Evolutionary conservation across 2,113 vertebrate species (phyloP).

Genomic region (Gymnarchus niloticus): DNA sequence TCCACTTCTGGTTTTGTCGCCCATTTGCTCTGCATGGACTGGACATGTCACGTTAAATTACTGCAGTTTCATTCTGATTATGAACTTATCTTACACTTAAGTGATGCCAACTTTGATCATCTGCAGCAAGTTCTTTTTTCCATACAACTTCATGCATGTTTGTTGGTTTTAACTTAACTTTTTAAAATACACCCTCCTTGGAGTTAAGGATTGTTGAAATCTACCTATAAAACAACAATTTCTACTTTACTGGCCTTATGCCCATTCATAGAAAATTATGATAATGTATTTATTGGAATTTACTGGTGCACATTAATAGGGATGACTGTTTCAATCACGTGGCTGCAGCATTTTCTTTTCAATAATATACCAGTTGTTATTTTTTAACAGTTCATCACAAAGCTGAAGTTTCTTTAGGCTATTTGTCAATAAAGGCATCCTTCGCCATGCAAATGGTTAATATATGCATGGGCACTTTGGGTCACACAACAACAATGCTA

Average conservation of each 20-base stretch:
- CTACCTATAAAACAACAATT: background rate
- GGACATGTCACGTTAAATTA: background rate
- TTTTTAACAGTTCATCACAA: conserved; percentile 30
- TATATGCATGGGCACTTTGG: background rate
- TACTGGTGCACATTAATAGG: background rate
- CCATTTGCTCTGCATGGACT: no score
- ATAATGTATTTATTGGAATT: background rate
- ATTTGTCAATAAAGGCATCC: background rate
- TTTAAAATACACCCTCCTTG: background rate
- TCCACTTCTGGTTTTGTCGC: no score
- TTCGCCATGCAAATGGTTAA: background rate
- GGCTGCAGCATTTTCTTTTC: background rate
- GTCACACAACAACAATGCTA: background rate
- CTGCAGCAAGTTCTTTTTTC: background rate
- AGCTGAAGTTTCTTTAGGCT: background rate
- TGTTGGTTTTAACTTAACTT: background rate
- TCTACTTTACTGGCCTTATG: background rate
- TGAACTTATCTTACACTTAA: background rate
- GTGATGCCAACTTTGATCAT: background rate
- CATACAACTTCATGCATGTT: background rate
- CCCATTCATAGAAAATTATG: background rate
- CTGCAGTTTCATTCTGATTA: background rate
- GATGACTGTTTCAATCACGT: background rate
- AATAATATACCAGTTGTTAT: background rate
- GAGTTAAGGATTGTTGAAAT: background rate